These are phyloP conservation scores for Melikaiella ostensackeni DNA, from an alignment of 2,888 invertebrate species.

Conservation along the genomic window DNA sequence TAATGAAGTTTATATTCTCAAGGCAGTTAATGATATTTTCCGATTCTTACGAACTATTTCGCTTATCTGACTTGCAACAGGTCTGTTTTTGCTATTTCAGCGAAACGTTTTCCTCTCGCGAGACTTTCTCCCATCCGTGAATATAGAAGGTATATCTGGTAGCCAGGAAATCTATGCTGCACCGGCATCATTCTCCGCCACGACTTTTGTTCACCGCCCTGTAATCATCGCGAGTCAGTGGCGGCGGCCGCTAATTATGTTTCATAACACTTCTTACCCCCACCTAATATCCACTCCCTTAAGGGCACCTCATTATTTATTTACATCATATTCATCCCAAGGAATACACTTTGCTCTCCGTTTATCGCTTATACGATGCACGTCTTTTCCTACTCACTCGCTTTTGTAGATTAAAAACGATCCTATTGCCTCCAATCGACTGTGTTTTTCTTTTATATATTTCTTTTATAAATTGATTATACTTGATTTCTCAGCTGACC, in stretches of 20 bases:
- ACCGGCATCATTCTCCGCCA: constrained; percentile 58
- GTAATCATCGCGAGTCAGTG: constrained; percentile 78
- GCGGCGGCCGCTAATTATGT: constrained; percentile 77
- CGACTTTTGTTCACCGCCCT: constrained; percentile 76
- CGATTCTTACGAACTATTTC: constrained; percentile 26
- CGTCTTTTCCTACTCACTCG: constrained; percentile 45
- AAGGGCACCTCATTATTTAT: constrained; percentile 77
- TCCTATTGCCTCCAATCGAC: no score
- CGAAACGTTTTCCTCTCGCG: constrained; percentile 11
- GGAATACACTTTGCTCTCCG: constrained; percentile 57
- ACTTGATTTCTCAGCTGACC: constrained; percentile 53
- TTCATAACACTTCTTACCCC: constrained; percentile 78
- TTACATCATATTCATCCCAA: constrained; percentile 76
- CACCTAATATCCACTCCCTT: constrained; percentile 74
- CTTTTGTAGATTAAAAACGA: constrained; percentile 47
- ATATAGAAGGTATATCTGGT: constrained; percentile 57
- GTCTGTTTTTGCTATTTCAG: constrained; percentile 22
- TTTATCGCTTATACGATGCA: constrained; percentile 48
- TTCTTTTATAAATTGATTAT: constrained; percentile 30
- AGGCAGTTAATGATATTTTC: constrained; percentile 23
- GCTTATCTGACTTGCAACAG: constrained; percentile 28
- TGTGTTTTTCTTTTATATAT: no score
- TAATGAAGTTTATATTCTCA: not conserved
- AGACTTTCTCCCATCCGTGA: constrained; percentile 24
- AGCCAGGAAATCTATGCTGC: constrained; percentile 72